Conservation (phyloP, 2,888 invertebrate species). For the Agrochola circellaris region DNA sequence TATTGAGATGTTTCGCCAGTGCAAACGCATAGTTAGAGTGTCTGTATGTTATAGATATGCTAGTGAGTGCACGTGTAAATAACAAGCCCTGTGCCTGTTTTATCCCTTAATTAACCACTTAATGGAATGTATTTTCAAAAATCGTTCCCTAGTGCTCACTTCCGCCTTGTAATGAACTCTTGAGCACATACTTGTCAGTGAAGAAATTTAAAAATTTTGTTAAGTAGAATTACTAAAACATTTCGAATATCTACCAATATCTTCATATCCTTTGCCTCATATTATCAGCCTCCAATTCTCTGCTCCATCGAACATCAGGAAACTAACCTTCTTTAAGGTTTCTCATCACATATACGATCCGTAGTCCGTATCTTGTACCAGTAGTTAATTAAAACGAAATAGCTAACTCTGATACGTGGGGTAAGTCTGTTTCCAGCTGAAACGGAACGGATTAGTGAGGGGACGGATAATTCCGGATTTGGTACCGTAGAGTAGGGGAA, state of each 20-base stretch:
- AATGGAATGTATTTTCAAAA: background rate
- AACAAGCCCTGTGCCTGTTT: background rate
- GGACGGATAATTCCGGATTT: slow-evolving; percentile 54
- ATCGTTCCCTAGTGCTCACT: background rate
- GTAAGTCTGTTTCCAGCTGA: slow-evolving; percentile 28
- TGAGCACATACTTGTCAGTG: background rate
- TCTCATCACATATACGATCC: slow-evolving; percentile 34
- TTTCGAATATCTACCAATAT: background rate
- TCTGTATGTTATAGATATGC: too few relatives aligned
- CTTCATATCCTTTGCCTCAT: background rate
- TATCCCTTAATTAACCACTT: background rate
- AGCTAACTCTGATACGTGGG: slow-evolving; percentile 47
- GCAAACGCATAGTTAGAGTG: too few relatives aligned
- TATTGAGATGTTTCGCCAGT: too few relatives aligned
- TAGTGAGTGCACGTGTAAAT: too few relatives aligned
- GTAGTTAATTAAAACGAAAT: slow-evolving; percentile 62
- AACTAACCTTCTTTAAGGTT: background rate
- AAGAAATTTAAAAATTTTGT: background rate
- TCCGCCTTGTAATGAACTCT: background rate
- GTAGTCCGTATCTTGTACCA: slow-evolving; percentile 16
- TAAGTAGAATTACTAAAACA: background rate
- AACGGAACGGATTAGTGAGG: slow-evolving; percentile 56
- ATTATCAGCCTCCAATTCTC: slow-evolving; percentile 7
- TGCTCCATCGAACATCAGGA: slow-evolving; percentile 19
- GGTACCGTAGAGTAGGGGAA: slow-evolving; percentile 19